Conservation (phyloP, 1,140 invertebrate genomes). For the Spodoptera litura region DNA sequence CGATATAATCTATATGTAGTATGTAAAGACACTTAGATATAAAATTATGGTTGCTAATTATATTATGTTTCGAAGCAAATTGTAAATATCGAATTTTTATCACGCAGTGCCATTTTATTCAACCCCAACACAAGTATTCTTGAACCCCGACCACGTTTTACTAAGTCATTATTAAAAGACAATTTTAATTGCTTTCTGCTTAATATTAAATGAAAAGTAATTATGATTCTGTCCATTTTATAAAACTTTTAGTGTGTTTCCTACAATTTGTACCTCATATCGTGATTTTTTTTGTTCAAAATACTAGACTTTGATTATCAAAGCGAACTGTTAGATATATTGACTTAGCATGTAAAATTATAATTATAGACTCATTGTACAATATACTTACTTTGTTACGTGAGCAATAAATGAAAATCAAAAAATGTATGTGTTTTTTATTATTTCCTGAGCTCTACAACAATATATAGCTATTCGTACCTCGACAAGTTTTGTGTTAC, state of each 20-base stretch:
- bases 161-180: neutral
- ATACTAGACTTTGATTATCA: neutral
- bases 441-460: too few relatives aligned
- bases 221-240: constrained; percentile 1
- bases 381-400: constrained; percentile 18
- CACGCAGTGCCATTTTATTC: constrained; percentile 5
- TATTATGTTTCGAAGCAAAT: too few relatives aligned
- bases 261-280: neutral
- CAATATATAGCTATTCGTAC: too few relatives aligned
- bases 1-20: too few relatives aligned
- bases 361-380: constrained; percentile 32
- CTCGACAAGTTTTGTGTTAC: too few relatives aligned
- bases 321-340: constrained; percentile 32
- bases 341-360: constrained; percentile 45
- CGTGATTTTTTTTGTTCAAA: neutral
- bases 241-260: neutral
- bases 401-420: constrained; percentile 43
- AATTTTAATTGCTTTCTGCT: constrained; percentile 4
- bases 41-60: too few relatives aligned
- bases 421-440: constrained; percentile 13
- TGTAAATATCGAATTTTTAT: too few relatives aligned
- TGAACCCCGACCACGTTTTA: neutral
- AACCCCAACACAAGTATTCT: neutral
- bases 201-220: neutral
- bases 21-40: too few relatives aligned